Base-by-base conservation (phyloP, 1,140 invertebrate species). In the Psilanteris sp. region DNA sequence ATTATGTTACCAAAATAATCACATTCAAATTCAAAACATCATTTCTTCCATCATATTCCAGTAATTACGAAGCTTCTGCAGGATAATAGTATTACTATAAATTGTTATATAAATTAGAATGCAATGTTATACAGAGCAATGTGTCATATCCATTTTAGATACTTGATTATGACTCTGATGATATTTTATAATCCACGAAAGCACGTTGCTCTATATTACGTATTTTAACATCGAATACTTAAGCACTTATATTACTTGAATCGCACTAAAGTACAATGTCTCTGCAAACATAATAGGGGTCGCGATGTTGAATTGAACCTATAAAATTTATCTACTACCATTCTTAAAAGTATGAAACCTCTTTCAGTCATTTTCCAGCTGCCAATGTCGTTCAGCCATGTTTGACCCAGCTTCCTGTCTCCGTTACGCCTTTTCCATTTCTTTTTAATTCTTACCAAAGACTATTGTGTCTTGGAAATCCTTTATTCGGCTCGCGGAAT, bases 381-480 rank as follows among this genome's bases (percentile, higher is more conserved):
- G 31, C 20, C 46, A 20, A 20, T 20, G 5, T 20, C 26, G 7
- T 11, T 13, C 20, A 18, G 41, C 24, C 22, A 16, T 27, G 18
- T 43, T 61, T 37, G 41, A 31, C 27, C 31, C 43, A 16, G 36
- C 52, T 39, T 34, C 5, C 41, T 22, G 24, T 32, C 32, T 3
- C 32, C 20, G 15, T 41, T 68, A 18, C 44, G 14, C 52, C 29
- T 55, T 54, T 71, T 20, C 18, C 18, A 44, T 71, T 20, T 54
- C 24, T 31, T 9, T 8, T 62, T 57, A 57, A 57, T 72, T 72
- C 29, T 26, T 27, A 64, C 66, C 39, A 15, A 41, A 61, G 48
- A 44, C 54, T 22, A 67, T 55, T 68, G 55, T 75, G 71, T 62
- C 43, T 39, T 57, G 26, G 37, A 50, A 70, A 70, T 70, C 50